Evolutionary conservation across 2,113 vertebrate species (phyloP), one percentile per base, ranked within the genome.

Genomic region (Cynocephalus volans): DNA sequence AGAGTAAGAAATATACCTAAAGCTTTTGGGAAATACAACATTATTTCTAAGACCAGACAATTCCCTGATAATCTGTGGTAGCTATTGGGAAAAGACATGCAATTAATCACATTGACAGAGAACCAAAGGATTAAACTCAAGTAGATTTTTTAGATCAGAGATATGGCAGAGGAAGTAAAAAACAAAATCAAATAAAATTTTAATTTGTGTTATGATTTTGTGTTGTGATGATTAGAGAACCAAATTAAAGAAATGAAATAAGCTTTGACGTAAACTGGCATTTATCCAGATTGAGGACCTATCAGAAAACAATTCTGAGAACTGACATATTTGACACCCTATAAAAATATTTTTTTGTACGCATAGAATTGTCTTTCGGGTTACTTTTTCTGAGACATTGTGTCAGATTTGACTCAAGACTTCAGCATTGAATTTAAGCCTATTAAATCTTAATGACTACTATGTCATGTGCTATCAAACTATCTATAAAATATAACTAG

Each of bases 391-490:
- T 67, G 73, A 96, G 56, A 85, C 73, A 48, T 65, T 83, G 69
- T 93, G 48, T 96, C 67, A 75, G 41, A 79, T 79, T 92, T 75
- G 64, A 96, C 45, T 97, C 54, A 87, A 96, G 80, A 88, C 50
- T 90, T 92, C 45, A 62, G 50, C 41, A 13, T 83, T 97, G 76
- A 88, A 65, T 28, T 85, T 88, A 77, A 96, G 33, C 62, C 88
- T 87, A 45, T 89, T 82, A 70, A 82, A 69, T 88, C 67, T 84
- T 85, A 64, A 96, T 96, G 70, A 88, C 17, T n/a, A 45, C 54
- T 70, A 1, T 69, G 9, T 54, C 56, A n/a, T 90, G 54, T 48
- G 23, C 69, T 88, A 54, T 77, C 48, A 79, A 69, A 77, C 24
- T 77, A 15, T 54, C n/a, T 84, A 14, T 93, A 87, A 93, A 88